Conservation (phyloP, 2,888 invertebrate genomes). For the Diogma glabrata region DNA sequence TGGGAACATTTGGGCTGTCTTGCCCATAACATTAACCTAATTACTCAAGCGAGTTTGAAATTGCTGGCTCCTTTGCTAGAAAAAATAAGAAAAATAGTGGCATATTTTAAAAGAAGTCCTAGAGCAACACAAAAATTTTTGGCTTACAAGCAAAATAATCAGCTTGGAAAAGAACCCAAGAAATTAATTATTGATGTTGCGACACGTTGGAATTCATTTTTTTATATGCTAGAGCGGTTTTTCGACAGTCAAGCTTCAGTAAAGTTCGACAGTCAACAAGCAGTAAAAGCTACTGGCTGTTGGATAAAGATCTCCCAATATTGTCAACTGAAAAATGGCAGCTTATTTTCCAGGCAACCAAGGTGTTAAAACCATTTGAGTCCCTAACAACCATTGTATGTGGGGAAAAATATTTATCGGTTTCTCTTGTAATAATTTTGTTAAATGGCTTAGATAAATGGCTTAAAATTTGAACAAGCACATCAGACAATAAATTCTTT, state of each 20-base stretch:
- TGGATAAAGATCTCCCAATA: conserved; percentile 2
- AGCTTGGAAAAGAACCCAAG: background rate
- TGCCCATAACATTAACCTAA: conserved; percentile 19
- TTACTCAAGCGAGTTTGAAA: conserved; percentile 15
- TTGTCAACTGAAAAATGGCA: conserved; percentile 19
- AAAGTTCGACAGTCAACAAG: background rate
- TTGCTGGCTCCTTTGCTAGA: conserved; percentile 5
- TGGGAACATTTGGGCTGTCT: conserved; percentile 20
- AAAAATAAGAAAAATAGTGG: conserved; percentile 12
- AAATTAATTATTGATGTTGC: conserved; percentile 6
- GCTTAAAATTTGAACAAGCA: no score
- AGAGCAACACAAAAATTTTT: conserved; percentile 23
- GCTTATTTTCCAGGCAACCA: conserved; percentile 17
- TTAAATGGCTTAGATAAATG: no score
- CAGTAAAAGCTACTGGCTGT: background rate
- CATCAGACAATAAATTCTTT: background rate
- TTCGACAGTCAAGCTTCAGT: background rate
- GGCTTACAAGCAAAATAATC: conserved; percentile 19
- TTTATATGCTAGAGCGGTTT: conserved; percentile 8
- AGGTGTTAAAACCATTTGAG: conserved; percentile 20
- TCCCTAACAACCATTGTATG: conserved; percentile 19
- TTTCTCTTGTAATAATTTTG: conserved; percentile 19
- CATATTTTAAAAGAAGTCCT: conserved; percentile 23
- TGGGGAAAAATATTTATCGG: conserved; percentile 19
- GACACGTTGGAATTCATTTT: conserved; percentile 9